phyloP scores from a whole-genome alignment of 2,797 vertebrate species.

The Atherinosoma microstoma region DNA sequence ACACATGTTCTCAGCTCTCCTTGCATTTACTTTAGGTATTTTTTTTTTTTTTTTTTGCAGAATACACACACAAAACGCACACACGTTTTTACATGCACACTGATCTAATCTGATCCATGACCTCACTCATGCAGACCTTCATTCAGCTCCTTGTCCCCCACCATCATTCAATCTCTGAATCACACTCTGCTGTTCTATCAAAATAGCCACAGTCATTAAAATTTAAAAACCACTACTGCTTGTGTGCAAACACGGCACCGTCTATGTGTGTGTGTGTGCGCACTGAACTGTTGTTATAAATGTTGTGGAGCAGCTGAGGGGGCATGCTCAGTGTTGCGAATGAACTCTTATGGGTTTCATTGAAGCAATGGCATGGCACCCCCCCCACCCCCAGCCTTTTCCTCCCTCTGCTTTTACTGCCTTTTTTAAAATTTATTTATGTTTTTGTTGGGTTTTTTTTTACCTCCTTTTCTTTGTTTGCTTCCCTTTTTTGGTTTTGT shows the following conservation, averaged over 20 bases:
- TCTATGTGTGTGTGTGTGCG: conserved; percentile 9
- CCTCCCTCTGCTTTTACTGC: conserved; percentile 9
- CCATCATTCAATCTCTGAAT: conserved; percentile 59
- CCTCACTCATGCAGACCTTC: conserved; percentile 52
- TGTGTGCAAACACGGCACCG: conserved; percentile 59
- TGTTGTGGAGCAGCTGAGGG: conserved; percentile 46
- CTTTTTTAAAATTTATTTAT: neutral
- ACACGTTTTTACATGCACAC: neutral
- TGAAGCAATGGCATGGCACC: conserved; percentile 63
- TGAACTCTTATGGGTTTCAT: conserved; percentile 54
- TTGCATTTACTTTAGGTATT: conserved; percentile 29
- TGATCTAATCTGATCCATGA: conserved; percentile 40
- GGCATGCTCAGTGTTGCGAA: conserved; percentile 47
- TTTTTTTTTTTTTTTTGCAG: conserved; percentile 6
- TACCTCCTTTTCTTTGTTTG: conserved; percentile 32
- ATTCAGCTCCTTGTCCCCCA: conserved; percentile 58
- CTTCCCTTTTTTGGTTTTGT: conserved; percentile 54
- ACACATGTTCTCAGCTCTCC: conserved; percentile 24
- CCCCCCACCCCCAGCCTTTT: conserved; percentile 1
- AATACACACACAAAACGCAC: conserved; percentile 1
- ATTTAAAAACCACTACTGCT: conserved; percentile 62
- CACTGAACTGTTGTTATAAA: conserved; percentile 48
- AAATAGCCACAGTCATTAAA: conserved; percentile 73
- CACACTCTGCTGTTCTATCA: conserved; percentile 44
- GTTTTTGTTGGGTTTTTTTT: conserved; percentile 14